Evolutionary conservation across 1,140 invertebrate genomes (phyloP).

Genomic region (Ectropis grisescens): DNA sequence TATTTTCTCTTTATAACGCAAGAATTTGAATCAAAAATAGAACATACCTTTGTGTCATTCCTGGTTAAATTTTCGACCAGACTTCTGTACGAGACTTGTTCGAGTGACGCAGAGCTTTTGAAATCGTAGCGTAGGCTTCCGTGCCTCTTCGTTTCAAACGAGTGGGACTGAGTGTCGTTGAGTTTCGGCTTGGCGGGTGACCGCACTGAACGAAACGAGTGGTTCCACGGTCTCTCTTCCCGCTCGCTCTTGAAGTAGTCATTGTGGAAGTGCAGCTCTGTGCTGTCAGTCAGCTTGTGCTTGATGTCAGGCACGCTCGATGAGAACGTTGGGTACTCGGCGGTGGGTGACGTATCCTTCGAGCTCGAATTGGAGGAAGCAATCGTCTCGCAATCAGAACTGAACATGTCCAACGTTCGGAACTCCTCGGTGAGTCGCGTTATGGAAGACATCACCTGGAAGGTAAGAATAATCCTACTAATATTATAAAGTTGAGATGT

Average conservation of each 20-base stretch:
- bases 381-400: conserved; percentile 79
- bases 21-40: too few species aligned
- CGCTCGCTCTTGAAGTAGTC: conserved; percentile 46
- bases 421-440: conserved; percentile 83
- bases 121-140: conserved; percentile 38
- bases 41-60: conserved; percentile 36
- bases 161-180: conserved; percentile 25
- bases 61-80: conserved; percentile 36
- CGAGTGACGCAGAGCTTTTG: conserved; percentile 38
- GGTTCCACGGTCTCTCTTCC: conserved; percentile 35
- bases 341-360: conserved; percentile 43
- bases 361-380: conserved; percentile 69
- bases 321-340: conserved; percentile 28
- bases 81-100: conserved; percentile 44
- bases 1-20: too few species aligned
- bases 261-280: conserved; percentile 45
- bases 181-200: conserved; percentile 26
- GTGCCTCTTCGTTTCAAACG: conserved; percentile 41
- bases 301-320: conserved; percentile 34
- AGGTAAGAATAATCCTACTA: too few species aligned
- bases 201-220: conserved; percentile 44
- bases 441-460: conserved; percentile 77
- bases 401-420: conserved; percentile 76
- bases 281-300: conserved; percentile 17
- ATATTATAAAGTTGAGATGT: conserved; percentile 4